Evolutionary conservation across 2,797 vertebrate genomes (phyloP), one percentile per base, ranked within the genome.

Genomic region (Bovichtus diacanthus): DNA sequence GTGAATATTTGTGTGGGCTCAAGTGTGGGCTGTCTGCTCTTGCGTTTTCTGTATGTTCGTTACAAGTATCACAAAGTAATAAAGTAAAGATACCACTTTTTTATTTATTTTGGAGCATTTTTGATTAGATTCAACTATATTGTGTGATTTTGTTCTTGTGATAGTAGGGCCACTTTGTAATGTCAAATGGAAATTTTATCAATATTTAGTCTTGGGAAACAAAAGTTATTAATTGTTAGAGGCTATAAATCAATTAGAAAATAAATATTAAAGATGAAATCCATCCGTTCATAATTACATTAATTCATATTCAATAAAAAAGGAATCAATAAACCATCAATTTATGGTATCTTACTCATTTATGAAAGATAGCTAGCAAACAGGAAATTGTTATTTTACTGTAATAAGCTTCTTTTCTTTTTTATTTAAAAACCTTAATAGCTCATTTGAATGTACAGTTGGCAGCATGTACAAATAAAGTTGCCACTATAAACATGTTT

Each of bases 1-100:
- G 55, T 34, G 56, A 87, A 67, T 27, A 53, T 59, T 46, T 81
- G 86, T 87, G 87, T 91, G 89, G 87, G 89, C 74, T 63, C n/a
- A 21, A 60, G 44, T 0, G n/a, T n/a, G n/a, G n/a, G 59, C 70
- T 73, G 82, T 84, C 84, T 88, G 85, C 66, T 66, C 62, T 49
- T 34, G 61, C 50, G 72, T 75, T 74, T 74, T 21, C 64, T 71
- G 41, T n/a, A 49, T 69, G 74, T 77, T 72, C 36, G 69, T 73
- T 70, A 50, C 51, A 69, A 41, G 49, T 58, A 54, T 74, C 67
- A 80, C n/a, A n/a, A 78, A 74, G 85, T 54, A 44, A 46, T 16
- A 27, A 25, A 53, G 27, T 46, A 9, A 68, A 72, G 38, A 62
- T 12, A 9, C 2, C 46, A 19, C 31, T 38, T 44, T 56, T 18